phyloP scores from a whole-genome alignment of 2,888 invertebrate genomes.

The Tetramorium bicarinatum region DNA sequence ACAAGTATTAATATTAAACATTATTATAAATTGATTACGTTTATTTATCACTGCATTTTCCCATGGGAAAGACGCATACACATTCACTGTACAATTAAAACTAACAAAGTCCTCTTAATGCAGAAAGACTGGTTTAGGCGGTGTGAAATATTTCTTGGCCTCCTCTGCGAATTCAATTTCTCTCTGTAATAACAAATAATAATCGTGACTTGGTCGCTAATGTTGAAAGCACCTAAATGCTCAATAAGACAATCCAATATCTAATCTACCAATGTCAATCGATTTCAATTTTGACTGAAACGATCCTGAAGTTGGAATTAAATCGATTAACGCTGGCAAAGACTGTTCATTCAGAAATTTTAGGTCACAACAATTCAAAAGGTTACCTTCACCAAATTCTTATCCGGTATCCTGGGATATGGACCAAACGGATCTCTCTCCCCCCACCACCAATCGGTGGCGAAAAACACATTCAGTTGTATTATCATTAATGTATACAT shows the following conservation, averaged over 20 bases:
- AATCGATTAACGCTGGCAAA: neutral
- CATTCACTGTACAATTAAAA: neutral
- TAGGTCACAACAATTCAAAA: neutral
- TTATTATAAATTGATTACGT: slow-evolving; percentile 8
- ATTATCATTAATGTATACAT: fast-evolving
- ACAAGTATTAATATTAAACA: neutral
- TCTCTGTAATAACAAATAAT: slow-evolving; percentile 22
- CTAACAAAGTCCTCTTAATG: neutral
- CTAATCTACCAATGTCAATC: neutral
- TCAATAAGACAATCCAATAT: neutral
- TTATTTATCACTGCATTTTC: slow-evolving; percentile 2
- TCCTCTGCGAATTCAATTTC: slow-evolving; percentile 15
- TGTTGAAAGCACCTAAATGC: neutral
- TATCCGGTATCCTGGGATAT: slow-evolving; percentile 36
- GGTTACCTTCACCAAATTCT: slow-evolving; percentile 19
- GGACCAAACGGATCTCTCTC: neutral
- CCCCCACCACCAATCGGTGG: neutral
- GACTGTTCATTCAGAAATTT: neutral
- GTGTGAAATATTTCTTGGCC: neutral
- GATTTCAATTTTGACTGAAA: neutral
- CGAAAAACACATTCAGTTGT: fast-evolving
- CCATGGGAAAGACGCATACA: neutral
- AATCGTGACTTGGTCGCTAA: neutral
- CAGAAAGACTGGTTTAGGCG: neutral
- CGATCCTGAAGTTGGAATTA: neutral